These are phyloP conservation scores for Patella pellucida DNA, from an alignment of 2,888 invertebrate genomes.

Conservation along the genomic window DNA sequence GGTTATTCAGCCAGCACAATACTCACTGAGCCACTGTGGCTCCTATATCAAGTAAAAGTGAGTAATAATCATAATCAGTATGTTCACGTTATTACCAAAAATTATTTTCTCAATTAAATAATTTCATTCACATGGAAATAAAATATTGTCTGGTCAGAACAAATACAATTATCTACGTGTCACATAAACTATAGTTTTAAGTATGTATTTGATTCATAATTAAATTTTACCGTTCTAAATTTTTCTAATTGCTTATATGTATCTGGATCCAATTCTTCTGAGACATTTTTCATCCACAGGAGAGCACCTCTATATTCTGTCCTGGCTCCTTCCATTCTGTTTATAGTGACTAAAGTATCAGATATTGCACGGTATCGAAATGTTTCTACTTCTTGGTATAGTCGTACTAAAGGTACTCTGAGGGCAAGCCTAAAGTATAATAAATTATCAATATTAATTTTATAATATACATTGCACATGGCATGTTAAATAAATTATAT, in stretches of 20 bases:
- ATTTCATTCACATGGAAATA: too few species aligned
- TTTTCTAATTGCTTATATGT: conserved; percentile 94
- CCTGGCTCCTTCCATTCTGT: conserved; percentile 93
- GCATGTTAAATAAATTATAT: neutral
- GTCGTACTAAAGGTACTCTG: conserved; percentile 80
- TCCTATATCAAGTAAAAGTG: too few species aligned
- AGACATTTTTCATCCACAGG: conserved; percentile 97
- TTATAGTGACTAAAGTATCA: conserved; percentile 91
- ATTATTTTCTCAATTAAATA: too few species aligned
- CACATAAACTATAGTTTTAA: too few species aligned
- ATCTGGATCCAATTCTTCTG: conserved; percentile 95
- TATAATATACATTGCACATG: neutral
- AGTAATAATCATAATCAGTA: too few species aligned
- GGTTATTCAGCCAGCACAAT: too few species aligned
- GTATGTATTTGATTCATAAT: too few species aligned
- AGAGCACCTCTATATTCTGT: conserved; percentile 90
- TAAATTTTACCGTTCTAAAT: conserved; percentile 84
- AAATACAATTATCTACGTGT: too few species aligned
- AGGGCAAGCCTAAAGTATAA: conserved; percentile 78
- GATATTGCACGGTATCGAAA: conserved; percentile 93
- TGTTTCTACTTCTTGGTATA: conserved; percentile 96
- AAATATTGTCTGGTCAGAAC: too few species aligned
- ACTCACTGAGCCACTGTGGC: too few species aligned
- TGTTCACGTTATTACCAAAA: too few species aligned
- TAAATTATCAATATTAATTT: too few species aligned